These are phyloP conservation scores for Pygmarrhopalites habei DNA, from an alignment of 1,140 invertebrate species.

Conservation along the genomic window DNA sequence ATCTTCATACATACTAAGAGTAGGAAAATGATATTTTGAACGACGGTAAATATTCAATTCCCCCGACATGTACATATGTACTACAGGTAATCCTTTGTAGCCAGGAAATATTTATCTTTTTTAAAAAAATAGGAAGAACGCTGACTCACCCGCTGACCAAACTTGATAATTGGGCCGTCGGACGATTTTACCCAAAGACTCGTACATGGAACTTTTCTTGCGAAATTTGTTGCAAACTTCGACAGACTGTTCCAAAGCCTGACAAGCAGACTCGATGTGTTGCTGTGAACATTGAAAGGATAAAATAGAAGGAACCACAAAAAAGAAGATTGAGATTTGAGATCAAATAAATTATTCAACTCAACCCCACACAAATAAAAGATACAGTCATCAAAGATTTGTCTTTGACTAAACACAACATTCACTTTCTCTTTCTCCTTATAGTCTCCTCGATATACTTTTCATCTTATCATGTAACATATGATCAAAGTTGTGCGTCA, in stretches of 20 bases:
- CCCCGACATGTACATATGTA: no score
- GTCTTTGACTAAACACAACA: no score
- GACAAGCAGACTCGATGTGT: constrained; percentile 64
- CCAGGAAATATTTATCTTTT: no score
- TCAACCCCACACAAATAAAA: neutral
- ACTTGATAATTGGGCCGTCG: constrained; percentile 66
- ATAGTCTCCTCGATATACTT: no score
- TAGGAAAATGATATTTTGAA: no score
- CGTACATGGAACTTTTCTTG: constrained; percentile 62
- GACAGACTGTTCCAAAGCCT: constrained; percentile 64
- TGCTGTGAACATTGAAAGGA: constrained; percentile 51
- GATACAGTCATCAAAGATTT: neutral
- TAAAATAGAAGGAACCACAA: constrained; percentile 23
- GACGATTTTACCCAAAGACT: constrained; percentile 73
- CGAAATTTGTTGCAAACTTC: constrained; percentile 67
- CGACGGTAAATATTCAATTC: no score
- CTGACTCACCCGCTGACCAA: constrained; percentile 59
- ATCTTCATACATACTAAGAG: no score
- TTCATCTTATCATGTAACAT: no score
- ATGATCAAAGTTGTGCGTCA: no score
- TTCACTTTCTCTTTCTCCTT: no score
- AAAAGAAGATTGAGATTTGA: neutral
- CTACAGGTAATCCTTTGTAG: no score
- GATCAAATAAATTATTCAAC: neutral
- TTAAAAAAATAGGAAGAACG: neutral